Base-by-base conservation (phyloP, 2,888 invertebrate species). In the Troides oblongomaculatus region DNA sequence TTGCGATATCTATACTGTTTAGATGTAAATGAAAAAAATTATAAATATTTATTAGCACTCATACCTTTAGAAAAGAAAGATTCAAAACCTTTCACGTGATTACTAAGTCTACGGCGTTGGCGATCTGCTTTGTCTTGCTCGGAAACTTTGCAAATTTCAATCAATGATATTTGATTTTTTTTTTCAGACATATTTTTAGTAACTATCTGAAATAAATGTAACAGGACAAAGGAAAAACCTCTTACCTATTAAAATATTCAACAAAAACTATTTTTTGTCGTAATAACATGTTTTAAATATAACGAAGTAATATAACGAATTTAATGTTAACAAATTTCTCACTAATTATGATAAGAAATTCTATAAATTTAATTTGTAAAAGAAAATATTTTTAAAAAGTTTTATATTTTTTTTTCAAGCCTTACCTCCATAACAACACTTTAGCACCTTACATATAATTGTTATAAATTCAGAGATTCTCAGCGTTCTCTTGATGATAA, bases 101-200 rank as follows among this genome's bases (percentile, higher is more conserved):
- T 63, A 59, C 79, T 77, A n/a, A 92, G 70, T 66, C 77, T 77
- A 10, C 70, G 68, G 7, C 82, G 72, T 64, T 85, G 83, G 21
- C 76, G 75, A 65, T 80, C 77, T 50, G 84, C 80, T 79, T 88
- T 89, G 61, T 75, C 76, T 69, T 81, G 83, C 73, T 89, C 90
- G 5, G 89, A 86, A 23, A 74, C 77, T 57, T 78, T 81, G 71
- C 86, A 89, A 70, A 90, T 85, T 68, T 85, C 80, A 18, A 86
- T 84, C 78, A 85, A 81, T 30, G 84, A 81, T 63, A 85, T 81
- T 72, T 89, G 87, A 59, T 83, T 78, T 25, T 75, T 79, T 56
- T 76, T 74, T 69, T 85, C 80, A 4, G 81, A 79, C 10, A 88
- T 79, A 77, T 84, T 77, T 57, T 77, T 78, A 74, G 83, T 84